Conservation (phyloP, 1,140 invertebrate genomes). For the Cherax quadricarinatus region DNA sequence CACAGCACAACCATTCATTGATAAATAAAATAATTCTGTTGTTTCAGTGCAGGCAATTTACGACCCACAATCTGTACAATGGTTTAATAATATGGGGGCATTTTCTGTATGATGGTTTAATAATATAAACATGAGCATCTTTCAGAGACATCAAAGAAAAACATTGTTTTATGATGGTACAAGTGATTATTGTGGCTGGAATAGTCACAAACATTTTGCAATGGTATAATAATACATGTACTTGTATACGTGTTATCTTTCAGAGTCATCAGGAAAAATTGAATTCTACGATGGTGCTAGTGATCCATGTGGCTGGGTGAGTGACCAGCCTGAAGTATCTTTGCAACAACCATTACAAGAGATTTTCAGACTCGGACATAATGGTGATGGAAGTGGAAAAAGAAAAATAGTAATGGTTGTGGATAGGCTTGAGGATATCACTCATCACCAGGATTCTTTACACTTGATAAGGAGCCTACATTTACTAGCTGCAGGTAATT, state of each 20-base stretch:
- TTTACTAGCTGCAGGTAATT: not conserved
- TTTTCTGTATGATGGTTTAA: no score
- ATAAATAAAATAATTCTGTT: no score
- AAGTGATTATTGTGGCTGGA: conserved; percentile 20
- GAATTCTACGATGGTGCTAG: conserved; percentile 15
- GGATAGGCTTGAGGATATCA: conserved; percentile 13
- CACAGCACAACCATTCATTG: no score
- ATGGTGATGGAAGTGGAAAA: not conserved
- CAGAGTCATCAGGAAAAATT: conserved; percentile 3
- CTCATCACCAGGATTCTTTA: not conserved
- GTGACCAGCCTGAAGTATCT: not conserved
- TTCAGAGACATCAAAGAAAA: conserved; percentile 1
- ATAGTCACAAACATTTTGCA: not conserved
- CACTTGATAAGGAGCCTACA: conserved; percentile 16
- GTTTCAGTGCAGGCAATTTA: no score
- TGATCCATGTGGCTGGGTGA: conserved; percentile 28
- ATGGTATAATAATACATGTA: not conserved
- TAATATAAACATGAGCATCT: no score
- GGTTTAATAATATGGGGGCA: no score
- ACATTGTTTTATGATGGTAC: not conserved
- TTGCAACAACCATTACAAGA: not conserved
- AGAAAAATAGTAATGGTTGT: not conserved
- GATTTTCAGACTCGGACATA: not conserved
- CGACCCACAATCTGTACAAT: no score
- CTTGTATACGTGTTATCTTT: not conserved